Percentiles rank a stretch among this genome's conserved stretches.
These are phyloP conservation scores for Holotrichia oblita DNA, from an alignment of 1,140 invertebrate species.

Conservation along the genomic window DNA sequence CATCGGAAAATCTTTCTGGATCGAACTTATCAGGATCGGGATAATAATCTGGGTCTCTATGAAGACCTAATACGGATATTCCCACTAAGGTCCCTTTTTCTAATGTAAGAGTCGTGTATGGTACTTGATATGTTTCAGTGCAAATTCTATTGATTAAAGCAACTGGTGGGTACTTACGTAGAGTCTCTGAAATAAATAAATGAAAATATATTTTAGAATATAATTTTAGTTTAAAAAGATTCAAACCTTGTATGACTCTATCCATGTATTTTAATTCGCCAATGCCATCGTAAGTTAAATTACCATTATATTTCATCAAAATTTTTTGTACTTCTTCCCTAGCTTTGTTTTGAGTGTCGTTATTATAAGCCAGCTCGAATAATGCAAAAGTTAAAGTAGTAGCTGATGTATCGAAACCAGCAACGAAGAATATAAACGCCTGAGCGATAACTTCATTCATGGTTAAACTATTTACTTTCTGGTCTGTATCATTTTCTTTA, in stretches of 20 bases:
- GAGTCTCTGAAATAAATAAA: constrained; percentile 9
- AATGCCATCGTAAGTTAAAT: constrained; percentile 64
- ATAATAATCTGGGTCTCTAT: constrained; percentile 36
- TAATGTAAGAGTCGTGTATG: neutral
- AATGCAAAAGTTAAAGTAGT: constrained; percentile 61
- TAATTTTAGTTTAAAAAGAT: neutral
- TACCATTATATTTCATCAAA: constrained; percentile 60
- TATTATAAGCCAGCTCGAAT: constrained; percentile 62
- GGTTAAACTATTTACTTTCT: constrained; percentile 2
- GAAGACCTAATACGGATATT: constrained; percentile 9
- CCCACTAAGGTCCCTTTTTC: constrained; percentile 19
- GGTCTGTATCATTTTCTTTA: neutral
- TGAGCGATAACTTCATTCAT: constrained; percentile 42
- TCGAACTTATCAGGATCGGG: constrained; percentile 24
- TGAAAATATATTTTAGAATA: neutral
- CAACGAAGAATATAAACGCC: constrained; percentile 54
- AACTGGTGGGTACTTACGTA: constrained; percentile 37
- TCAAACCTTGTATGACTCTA: constrained; percentile 15
- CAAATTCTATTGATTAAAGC: constrained; percentile 17
- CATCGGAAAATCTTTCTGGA: constrained; percentile 38
- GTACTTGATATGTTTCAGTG: constrained; percentile 25
- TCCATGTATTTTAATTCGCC: constrained; percentile 27
- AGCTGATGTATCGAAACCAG: constrained; percentile 64
- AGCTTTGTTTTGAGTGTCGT: constrained; percentile 61
- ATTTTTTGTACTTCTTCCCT: constrained; percentile 61